Evolutionary conservation across 2,888 invertebrate species (phyloP).

Genomic region (Chromoteleia sp.): DNA sequence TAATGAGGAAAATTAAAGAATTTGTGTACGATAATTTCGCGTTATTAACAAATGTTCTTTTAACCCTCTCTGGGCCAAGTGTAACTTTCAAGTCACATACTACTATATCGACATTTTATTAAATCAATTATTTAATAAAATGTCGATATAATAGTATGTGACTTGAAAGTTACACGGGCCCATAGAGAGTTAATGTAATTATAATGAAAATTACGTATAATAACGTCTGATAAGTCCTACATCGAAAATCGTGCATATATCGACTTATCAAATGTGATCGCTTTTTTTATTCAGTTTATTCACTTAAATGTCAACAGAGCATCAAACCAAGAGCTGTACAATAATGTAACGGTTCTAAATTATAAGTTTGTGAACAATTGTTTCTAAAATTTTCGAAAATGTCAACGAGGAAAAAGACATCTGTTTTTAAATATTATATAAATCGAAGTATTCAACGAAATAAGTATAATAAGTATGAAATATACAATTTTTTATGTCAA

Average conservation of each 20-base stretch:
- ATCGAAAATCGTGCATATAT: slow-evolving; percentile 52
- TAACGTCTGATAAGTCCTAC: slow-evolving; percentile 31
- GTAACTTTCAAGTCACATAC: no score
- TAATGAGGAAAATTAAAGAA: not conserved
- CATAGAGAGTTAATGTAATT: no score
- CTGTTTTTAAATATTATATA: slow-evolving; percentile 22
- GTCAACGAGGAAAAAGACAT: slow-evolving; percentile 15
- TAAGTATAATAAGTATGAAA: no score
- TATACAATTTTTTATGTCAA: slow-evolving; percentile 16
- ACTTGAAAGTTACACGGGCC: no score
- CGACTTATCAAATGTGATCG: slow-evolving; percentile 52
- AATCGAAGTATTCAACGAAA: slow-evolving; percentile 15
- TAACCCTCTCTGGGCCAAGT: no score
- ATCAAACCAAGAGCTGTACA: slow-evolving; percentile 32
- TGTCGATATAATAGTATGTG: no score
- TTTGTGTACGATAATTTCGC: not conserved
- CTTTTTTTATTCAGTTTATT: no score
- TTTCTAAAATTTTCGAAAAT: slow-evolving; percentile 42
- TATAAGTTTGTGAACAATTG: slow-evolving; percentile 16
- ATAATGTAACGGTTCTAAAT: slow-evolving; percentile 31
- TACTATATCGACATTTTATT: no score
- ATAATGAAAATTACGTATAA: slow-evolving; percentile 58
- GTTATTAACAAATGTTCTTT: not conserved
- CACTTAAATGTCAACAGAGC: no score
- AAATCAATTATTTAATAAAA: no score